Evolutionary conservation across 2,113 vertebrate species (phyloP), one percentile per base, ranked within the genome.

Genomic region (Syngnathus scovelli): DNA sequence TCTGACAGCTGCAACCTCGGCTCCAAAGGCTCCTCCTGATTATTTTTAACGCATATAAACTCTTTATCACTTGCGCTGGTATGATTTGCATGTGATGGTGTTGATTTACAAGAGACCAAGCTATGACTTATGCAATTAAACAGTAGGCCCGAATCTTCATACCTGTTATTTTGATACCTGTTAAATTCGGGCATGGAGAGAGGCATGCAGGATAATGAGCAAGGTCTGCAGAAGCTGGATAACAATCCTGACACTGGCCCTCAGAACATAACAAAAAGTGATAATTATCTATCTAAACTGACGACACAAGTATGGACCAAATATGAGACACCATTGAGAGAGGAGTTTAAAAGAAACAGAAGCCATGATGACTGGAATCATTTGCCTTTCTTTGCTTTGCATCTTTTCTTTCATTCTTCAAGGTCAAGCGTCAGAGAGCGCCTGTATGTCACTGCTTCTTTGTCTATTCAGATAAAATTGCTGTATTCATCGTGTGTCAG

Each of bases 381-480:
- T 69, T 76, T 72, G 66, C 68, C 70, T 72, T 71, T 68, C 71
- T 74, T 64, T 54, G 48, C 61, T 70, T 62, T 62, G 70, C 61
- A 67, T 68, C 64, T 51, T 72, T 71, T 71, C 74, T 72, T 78
- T 78, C 77, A 48, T 76, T 83, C 79, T 83, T 90, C 89, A 92
- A 92, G 90, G 91, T 90, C 90, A 86, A 83, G 82, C 77, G 78
- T 83, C 82, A 81, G 80, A 83, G 85, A 71, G 76, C 77, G 74
- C 76, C 83, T 85, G 80, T 83, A 81, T 87, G 82, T 90, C 88
- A 86, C 83, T 38, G 79, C 68, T 83, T 77, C 88, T 91, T 91
- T 88, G 90, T 90, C 89, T 89, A 89, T 88, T 90, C 88, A 88
- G 85, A 89, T 90, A 89, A 91, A 90, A 90, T 78, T 87, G 86